These are phyloP conservation scores for Labeo rohita DNA, from an alignment of 2,113 vertebrate genomes.

Conservation along the genomic window DNA sequence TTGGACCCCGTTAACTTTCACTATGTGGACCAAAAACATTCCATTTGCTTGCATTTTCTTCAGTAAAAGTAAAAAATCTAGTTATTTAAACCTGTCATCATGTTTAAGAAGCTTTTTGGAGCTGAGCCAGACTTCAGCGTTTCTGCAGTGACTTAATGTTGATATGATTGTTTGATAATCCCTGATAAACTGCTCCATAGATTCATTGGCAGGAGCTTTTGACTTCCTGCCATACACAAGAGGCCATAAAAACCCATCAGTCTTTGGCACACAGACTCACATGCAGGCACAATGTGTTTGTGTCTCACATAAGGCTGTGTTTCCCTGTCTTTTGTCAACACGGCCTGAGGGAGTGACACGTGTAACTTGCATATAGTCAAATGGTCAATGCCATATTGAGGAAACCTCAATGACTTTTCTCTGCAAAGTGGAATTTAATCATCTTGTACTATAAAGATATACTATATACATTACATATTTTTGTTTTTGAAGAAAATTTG, in stretches of 20 bases:
- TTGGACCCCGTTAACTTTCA: neutral
- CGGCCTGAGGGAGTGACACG: neutral
- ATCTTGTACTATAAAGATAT: neutral
- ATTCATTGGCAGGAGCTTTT: slow-evolving; percentile 55
- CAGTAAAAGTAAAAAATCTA: neutral
- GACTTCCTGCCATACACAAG: neutral
- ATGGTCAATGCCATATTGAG: neutral
- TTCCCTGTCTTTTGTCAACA: neutral
- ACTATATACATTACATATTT: too few species aligned
- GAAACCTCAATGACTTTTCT: neutral
- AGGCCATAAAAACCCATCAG: neutral
- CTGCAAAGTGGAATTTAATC: neutral
- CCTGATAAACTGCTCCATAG: slow-evolving; percentile 62
- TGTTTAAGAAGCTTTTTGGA: neutral
- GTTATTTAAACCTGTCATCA: neutral
- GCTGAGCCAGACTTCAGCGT: neutral
- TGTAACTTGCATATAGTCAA: slow-evolving; percentile 32
- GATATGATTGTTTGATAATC: slow-evolving; percentile 75
- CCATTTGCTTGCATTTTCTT: neutral
- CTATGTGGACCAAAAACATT: neutral
- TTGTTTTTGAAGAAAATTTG: neutral
- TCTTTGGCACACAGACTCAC: neutral
- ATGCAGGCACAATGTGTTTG: neutral
- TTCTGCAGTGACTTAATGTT: slow-evolving; percentile 23
- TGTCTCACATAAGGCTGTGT: neutral